These are phyloP conservation scores for Acleris holmiana DNA, from an alignment of 2,888 invertebrate genomes.

Conservation along the genomic window DNA sequence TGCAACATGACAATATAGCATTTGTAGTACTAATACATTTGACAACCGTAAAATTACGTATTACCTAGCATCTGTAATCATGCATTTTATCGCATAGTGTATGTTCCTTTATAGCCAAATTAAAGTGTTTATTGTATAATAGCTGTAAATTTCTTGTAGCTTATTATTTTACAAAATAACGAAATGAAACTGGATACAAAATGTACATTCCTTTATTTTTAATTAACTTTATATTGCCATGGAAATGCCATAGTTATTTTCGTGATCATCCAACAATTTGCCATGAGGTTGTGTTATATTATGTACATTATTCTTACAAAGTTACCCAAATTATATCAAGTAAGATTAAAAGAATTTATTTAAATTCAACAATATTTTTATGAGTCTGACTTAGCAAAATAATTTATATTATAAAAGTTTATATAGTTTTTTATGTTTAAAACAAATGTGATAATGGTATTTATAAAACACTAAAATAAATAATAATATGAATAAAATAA, in stretches of 20 bases:
- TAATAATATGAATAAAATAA: constrained; percentile 34
- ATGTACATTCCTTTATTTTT: constrained; percentile 66
- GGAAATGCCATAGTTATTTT: constrained; percentile 69
- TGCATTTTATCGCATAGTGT: constrained; percentile 52
- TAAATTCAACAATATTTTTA: constrained; percentile 66
- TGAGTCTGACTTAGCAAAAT: constrained; percentile 77
- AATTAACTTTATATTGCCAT: constrained; percentile 49
- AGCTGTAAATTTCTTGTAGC: constrained; percentile 6
- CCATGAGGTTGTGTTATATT: constrained; percentile 79
- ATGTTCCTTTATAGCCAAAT: constrained; percentile 55
- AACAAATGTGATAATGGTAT: constrained; percentile 80
- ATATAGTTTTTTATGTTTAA: constrained; percentile 62
- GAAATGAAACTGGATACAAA: constrained; percentile 50
- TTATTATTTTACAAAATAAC: constrained; percentile 21
- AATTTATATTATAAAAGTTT: constrained; percentile 68
- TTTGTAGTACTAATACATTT: constrained; percentile 49
- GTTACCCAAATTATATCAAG: constrained; percentile 75
- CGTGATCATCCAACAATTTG: constrained; percentile 61
- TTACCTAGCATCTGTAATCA: constrained; percentile 39
- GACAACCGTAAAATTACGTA: constrained; percentile 41
- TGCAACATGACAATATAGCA: constrained; percentile 42
- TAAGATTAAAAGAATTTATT: constrained; percentile 75
- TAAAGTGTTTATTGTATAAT: constrained; percentile 30
- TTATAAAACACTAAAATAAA: constrained; percentile 51
- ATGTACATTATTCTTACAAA: constrained; percentile 73